Evolutionary conservation across 2,113 vertebrate genomes (phyloP), one percentile per base, ranked within the genome.

Genomic region (Ardeotis arabs): DNA sequence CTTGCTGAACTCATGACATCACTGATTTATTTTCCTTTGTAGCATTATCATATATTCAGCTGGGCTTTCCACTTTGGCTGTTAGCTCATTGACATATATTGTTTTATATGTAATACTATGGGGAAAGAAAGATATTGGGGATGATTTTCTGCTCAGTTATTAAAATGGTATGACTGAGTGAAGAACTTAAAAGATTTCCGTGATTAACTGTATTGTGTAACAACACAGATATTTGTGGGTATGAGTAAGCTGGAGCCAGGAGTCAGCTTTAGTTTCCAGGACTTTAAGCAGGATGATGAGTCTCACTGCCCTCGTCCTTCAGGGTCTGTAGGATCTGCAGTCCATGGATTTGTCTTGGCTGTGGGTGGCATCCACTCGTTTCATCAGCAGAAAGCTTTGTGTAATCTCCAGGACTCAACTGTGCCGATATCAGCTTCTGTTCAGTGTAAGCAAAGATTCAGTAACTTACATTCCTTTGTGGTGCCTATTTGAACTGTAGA

Each of bases 21-120:
- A 77, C 4, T 66, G 69, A 89, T 96, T 81, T 90, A 78, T 84
- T 95, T 96, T 91, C 41, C 85, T 95, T 93, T 83, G 28, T 66
- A 85, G 18, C 62, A 66, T 11, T 89, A n/a, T 24, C 94, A 1
- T 83, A 22, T 66, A 63, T 94, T 80, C 67, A 83, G 59, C 70
- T 94, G 91, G 73, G 75, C 67, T 93, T 96, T 90, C 50, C 25
- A 29, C 23, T 85, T 83, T 24, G 31, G 62, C 53, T 63, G 24
- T 94, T 91, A 95, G 58, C 50, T 96, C 75, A 83, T n/a, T 73
- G 78, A 33, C 28, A 24, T 83, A 85, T 58, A 89, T 53, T 87
- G 74, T 94, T 96, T 95, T 89, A 50, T 77, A 84, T 0, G 7
- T 89, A 96, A 95, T 93, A 59, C 90, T 84, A 11, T 15, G 15